These are phyloP conservation scores for Dione vanillae DNA, from an alignment of 2,888 invertebrate species.

Conservation along the genomic window DNA sequence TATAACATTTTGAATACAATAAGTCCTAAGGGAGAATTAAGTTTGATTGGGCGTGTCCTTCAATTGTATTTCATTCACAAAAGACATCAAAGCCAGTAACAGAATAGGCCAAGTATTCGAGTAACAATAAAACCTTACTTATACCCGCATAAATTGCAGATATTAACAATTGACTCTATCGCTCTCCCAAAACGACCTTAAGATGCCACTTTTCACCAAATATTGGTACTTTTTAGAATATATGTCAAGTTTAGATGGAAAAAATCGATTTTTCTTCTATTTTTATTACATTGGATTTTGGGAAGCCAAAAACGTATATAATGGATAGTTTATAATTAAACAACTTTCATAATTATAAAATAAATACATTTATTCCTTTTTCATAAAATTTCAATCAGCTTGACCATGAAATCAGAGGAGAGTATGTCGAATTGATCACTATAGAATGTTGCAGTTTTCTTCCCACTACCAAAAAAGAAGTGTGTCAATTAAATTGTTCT, in stretches of 20 bases:
- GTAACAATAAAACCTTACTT: slow-evolving; percentile 62
- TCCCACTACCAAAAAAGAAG: too few relatives aligned
- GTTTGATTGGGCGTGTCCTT: slow-evolving; percentile 33
- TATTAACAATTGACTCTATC: slow-evolving; percentile 59
- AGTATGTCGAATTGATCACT: too few relatives aligned
- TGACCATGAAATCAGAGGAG: too few relatives aligned
- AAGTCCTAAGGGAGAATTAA: slow-evolving; percentile 13
- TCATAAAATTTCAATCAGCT: too few relatives aligned
- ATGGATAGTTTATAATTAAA: too few relatives aligned
- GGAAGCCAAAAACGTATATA: too few relatives aligned
- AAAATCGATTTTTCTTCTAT: not conserved
- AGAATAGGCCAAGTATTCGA: slow-evolving; percentile 54
- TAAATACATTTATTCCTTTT: too few relatives aligned
- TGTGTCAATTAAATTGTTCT: too few relatives aligned
- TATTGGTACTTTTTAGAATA: slow-evolving; percentile 42
- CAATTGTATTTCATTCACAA: slow-evolving; percentile 44
- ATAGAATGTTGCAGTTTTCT: too few relatives aligned
- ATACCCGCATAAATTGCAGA: slow-evolving; percentile 63
- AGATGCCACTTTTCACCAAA: slow-evolving; percentile 56
- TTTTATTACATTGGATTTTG: slow-evolving; percentile 21
- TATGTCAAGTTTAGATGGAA: not conserved
- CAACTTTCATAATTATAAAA: too few relatives aligned
- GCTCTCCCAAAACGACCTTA: slow-evolving; percentile 57
- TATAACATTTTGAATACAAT: slow-evolving; percentile 20
- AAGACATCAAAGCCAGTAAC: slow-evolving; percentile 52